Evolutionary conservation across 2,888 invertebrate genomes (phyloP).

Genomic region (Pyralis farinalis): DNA sequence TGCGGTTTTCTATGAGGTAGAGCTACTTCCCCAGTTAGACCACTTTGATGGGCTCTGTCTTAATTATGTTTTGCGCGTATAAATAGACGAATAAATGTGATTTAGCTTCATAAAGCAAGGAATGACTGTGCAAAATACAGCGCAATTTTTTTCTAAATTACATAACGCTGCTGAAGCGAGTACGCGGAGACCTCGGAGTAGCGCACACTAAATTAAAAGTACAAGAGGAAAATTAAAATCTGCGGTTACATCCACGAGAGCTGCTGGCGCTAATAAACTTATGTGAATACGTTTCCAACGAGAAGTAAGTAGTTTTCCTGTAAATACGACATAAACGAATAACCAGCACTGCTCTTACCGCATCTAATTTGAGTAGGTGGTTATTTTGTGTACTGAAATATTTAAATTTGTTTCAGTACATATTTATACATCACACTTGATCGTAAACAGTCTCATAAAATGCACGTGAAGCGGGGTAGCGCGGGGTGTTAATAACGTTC

Average conservation of each 20-base stretch:
- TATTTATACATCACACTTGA: no score
- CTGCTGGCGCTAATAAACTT: slow-evolving; percentile 50
- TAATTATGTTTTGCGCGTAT: no score
- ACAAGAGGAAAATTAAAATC: slow-evolving; percentile 60
- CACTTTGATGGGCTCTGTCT: no score
- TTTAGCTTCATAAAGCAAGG: not conserved
- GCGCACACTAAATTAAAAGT: slow-evolving; percentile 49
- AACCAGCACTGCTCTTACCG: slow-evolving; percentile 4
- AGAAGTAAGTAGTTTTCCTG: slow-evolving; percentile 26
- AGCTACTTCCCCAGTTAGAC: no score
- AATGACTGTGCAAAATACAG: not conserved
- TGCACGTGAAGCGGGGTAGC: no score
- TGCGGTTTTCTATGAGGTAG: no score
- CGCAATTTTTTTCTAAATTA: slow-evolving; percentile 8
- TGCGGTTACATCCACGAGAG: slow-evolving; percentile 49
- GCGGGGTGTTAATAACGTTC: no score
- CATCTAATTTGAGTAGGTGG: slow-evolving; percentile 6
- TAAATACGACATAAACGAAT: slow-evolving; percentile 16
- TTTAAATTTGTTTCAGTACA: no score
- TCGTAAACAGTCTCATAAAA: no score
- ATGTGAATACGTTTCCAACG: slow-evolving; percentile 37
- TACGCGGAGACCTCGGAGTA: slow-evolving; percentile 24
- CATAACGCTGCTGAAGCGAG: slow-evolving; percentile 5
- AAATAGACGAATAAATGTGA: not conserved
- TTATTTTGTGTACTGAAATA: not conserved